Evolutionary conservation across 2,888 invertebrate genomes (phyloP).

Genomic region (Hypena proboscidalis): DNA sequence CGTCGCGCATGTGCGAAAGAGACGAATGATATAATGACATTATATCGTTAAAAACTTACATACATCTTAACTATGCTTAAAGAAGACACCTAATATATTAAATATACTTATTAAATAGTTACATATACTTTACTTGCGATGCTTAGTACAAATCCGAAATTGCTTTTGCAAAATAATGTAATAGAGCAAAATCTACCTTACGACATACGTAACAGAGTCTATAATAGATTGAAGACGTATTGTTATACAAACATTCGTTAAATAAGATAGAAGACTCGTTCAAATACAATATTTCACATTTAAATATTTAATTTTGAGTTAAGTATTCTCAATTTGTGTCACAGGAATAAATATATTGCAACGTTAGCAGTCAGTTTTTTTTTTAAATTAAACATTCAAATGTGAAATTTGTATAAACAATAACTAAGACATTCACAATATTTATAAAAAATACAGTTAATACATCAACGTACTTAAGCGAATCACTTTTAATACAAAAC

Average conservation of each 20-base stretch:
- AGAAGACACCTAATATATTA: slow-evolving; percentile 81
- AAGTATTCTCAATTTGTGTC: not conserved
- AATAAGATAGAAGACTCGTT: slow-evolving; percentile 21
- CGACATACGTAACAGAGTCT: slow-evolving; percentile 26
- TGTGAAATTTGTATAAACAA: slow-evolving; percentile 15
- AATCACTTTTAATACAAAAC: slow-evolving; percentile 18
- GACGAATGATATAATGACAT: slow-evolving; percentile 68
- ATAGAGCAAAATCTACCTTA: slow-evolving; percentile 39
- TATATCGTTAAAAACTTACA: slow-evolving; percentile 82
- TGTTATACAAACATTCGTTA: slow-evolving; percentile 13
- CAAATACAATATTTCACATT: slow-evolving; percentile 18
- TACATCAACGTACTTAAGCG: slow-evolving; percentile 36
- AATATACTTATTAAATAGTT: slow-evolving; percentile 78
- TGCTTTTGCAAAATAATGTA: slow-evolving; percentile 45
- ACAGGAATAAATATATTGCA: slow-evolving; percentile 18
- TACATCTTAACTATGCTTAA: slow-evolving; percentile 78
- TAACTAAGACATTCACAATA: slow-evolving; percentile 22
- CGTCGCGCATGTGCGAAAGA: slow-evolving; percentile 47
- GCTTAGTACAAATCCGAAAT: slow-evolving; percentile 59
- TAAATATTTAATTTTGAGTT: slow-evolving; percentile 11
- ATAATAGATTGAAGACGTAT: slow-evolving; percentile 26
- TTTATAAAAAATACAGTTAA: slow-evolving; percentile 34
- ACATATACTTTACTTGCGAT: slow-evolving; percentile 63
- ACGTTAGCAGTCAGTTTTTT: slow-evolving; percentile 7
- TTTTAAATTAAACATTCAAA: slow-evolving; percentile 19